Base-by-base conservation (phyloP, 2,888 invertebrate genomes). In the Lymantria dispar region DNA sequence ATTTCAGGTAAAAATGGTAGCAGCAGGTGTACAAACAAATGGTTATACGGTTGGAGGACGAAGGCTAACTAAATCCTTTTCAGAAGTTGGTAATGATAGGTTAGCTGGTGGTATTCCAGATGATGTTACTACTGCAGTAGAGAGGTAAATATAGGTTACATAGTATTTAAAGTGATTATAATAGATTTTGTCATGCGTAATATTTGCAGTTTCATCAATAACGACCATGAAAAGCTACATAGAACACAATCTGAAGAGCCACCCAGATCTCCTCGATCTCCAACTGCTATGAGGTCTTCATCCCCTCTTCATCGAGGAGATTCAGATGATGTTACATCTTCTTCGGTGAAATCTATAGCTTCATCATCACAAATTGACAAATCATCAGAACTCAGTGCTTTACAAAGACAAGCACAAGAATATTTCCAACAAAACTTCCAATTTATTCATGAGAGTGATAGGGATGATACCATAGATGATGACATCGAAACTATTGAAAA, bases 21-120 rank as follows among this genome's bases (percentile, higher is more conserved):
- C 97, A 10, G 97, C 97, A 76, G 97, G 96, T 14, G 97, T 97
- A 9, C 97, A 97, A 87, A 97, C 97, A 2, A 97, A 97, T 83
- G 97, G 97, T 0, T 88, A 94, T 53, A 87, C 94, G 50, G 82
- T 92, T 54, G 91, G 90, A 52, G 69, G 70, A 42, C 92, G 96
- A 64, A 95, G 96, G 83, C 87, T 97, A 56, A 95, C 95, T 40
- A 97, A 97, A 85, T 97, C 96, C 50, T 95, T 95, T 60, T 97
- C 97, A 2, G 97, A 97, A 88, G 96, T 96, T 40, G 86, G 87
- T 45, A 85, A 82, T 14, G 88, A 83, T 50, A 78, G 85, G 56
- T 78, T 83, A 71, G 79, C 74, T 53, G 84, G 82, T 40, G 86
- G 85, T 54, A 66, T 72, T 44, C 76, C 79, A 56, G 80, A 60